These are phyloP conservation scores for Epirrhoe tristata DNA, from an alignment of 2,888 invertebrate genomes.

Conservation along the genomic window DNA sequence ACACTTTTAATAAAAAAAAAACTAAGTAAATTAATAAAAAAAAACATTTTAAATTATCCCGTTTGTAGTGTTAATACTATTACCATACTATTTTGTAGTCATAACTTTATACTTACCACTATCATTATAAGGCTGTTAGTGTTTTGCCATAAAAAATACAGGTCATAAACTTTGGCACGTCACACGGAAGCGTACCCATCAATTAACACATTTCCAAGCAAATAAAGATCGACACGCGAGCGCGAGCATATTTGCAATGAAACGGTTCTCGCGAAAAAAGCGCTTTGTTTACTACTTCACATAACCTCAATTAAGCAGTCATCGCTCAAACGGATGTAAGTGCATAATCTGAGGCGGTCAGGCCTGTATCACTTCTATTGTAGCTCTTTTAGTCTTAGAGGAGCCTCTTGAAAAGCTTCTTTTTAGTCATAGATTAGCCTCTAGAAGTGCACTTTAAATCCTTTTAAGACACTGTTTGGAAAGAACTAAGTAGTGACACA, in stretches of 20 bases:
- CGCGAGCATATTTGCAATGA: slow-evolving; percentile 34
- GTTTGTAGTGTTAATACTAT: too few relatives aligned
- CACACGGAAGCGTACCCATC: slow-evolving; percentile 20
- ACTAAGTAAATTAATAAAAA: too few relatives aligned
- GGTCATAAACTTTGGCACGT: slow-evolving; percentile 10
- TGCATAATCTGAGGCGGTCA: slow-evolving; percentile 80
- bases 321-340: slow-evolving; percentile 80
- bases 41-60: too few relatives aligned
- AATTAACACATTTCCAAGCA: slow-evolving; percentile 34
- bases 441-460: too few relatives aligned
- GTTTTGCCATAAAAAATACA: neutral
- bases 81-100: too few relatives aligned
- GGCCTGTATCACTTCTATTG: slow-evolving; percentile 16
- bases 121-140: neutral
- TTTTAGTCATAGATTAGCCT: too few relatives aligned
- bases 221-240: slow-evolving; percentile 35
- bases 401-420: too few relatives aligned
- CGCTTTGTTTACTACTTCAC: slow-evolving; percentile 47
- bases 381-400: neutral
- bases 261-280: slow-evolving; percentile 46
- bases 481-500: too few relatives aligned
- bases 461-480: too few relatives aligned
- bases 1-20: too few relatives aligned
- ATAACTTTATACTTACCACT: neutral
- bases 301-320: slow-evolving; percentile 74